phyloP scores from a whole-genome alignment of 2,797 vertebrate genomes.

The Dryobates pubescens region DNA sequence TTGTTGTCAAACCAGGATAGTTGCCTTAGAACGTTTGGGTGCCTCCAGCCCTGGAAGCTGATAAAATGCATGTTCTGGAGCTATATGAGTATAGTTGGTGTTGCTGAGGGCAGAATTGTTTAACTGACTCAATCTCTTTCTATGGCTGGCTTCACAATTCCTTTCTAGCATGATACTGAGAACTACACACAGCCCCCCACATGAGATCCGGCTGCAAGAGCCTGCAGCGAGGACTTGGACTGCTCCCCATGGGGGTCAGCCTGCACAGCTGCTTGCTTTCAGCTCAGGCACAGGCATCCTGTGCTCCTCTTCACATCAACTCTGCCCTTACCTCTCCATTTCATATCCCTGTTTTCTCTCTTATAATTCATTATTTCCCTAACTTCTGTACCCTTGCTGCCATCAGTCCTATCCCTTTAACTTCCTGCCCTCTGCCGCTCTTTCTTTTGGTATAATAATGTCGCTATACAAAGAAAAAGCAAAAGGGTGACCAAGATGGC shows the following conservation, averaged over 20 bases:
- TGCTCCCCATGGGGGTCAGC: not conserved
- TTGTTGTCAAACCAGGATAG: not conserved
- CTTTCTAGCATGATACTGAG: not conserved
- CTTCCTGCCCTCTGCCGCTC: not conserved
- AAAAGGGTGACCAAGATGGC: not conserved
- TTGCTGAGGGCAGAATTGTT: not conserved
- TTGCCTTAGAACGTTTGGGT: not conserved
- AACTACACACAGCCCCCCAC: not conserved
- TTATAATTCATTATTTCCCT: not conserved
- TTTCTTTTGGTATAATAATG: not conserved
- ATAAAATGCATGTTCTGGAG: not conserved
- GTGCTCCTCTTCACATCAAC: not conserved
- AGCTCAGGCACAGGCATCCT: not conserved
- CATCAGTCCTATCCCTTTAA: not conserved
- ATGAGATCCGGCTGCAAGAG: not conserved
- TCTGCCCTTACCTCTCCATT: not conserved
- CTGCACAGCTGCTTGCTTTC: not conserved
- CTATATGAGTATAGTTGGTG: accelerated
- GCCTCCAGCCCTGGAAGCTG: not conserved
- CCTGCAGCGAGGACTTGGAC: not conserved
- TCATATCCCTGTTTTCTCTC: not conserved
- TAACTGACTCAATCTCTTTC: not conserved
- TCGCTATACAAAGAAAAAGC: not conserved
- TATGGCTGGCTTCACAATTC: not conserved
- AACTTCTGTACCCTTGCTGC: not conserved